Evolutionary conservation across 2,888 invertebrate genomes (phyloP), one percentile per base, ranked within the genome.

Genomic region (Pristionchus arcanus): DNA sequence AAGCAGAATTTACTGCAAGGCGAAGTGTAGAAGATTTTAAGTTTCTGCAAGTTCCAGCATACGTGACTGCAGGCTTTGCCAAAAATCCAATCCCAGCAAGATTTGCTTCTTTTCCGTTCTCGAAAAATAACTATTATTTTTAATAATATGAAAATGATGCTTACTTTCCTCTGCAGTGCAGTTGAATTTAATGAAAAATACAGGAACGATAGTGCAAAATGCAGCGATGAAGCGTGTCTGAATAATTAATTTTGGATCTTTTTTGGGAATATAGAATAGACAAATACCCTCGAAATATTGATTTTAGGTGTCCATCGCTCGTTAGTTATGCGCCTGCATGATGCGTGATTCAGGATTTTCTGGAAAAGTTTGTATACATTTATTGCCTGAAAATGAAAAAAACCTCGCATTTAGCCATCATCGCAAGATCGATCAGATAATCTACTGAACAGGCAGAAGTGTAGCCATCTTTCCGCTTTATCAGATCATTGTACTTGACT

Each of bases 401-500:
- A 63, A 71, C 68, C 34, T 71, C 68, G 68, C 68, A 71, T 71
- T 71, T 71, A 2, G 68, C 68, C 28, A 71, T 31, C 68, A 71
- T 71, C 7, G 68, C 68, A 7, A 71, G 28, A 71, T 71, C 68
- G 2, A 71, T 28, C 0, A 71, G 31, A 19, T 71, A 71, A 9
- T 42, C 68, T 15, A 49, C 42, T 2, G 28, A 66, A 28, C 87
- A 68, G 7, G 28, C 87, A 2, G 42, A 42, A 1, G n/a, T 13
- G 37, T 68, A 34, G 1, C 42, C 25, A 68, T 68, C 42, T 0
- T 68, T 28, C 19, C 28, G 13, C 31, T 87, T 34, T 4, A 87
- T 87, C n/a, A 87, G 49, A 53, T 66, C 42, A 25, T 87, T 66
- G 16, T 87, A 87, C 25, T 68, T 87, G n/a, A 87, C 25, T 19